Base-by-base conservation (phyloP, 1,140 invertebrate species). In the Ostrea denselamellosa region DNA sequence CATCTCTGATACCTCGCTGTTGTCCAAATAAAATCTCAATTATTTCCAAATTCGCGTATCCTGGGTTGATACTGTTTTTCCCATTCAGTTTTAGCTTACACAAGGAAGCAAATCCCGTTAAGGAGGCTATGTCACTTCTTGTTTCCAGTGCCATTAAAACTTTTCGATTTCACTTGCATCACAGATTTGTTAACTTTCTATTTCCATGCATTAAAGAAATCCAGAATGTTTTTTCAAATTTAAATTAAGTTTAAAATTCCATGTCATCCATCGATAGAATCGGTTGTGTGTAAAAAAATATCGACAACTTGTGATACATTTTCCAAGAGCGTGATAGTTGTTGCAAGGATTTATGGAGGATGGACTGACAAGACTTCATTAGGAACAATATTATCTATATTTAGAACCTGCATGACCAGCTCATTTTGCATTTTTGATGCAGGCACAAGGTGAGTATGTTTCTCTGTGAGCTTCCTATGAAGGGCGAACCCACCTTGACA, bases 351-450 rank as follows among this genome's bases (percentile, higher is more conserved):
- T 7, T 86, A 85, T 34, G 89, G 82, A 14, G 83, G 85, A 8
- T 88, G 8, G 85, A 51, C 25, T 86, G 85, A 22, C 85, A 90
- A 0, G 54, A 25, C 71, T 88, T 90, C 87, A 90, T 90, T 8
- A 88, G 71, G 85, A 71, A 90, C 10, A 90, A 54, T 85, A 90
- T n/a, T 88, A 28, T 87, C 77, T 53, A 65, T 84, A 65, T 88
- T 71, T 8, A 90, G 83, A 14, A 90, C 85, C n/a, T 90, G n/a
- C 62, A 87, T 82, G 22, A 87, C 89, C 17, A 90, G 53, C 19
- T 87, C 53, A 83, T 90, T 90, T 44, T 85, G 19, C 87, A 90
- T 90, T 77, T 90, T 88, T 62, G 87, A 85, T 56, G 87, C 87
- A 52, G 87, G 85, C 28, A 87, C 88, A 28, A 88, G 8, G 54